phyloP scores from a whole-genome alignment of 2,797 vertebrate species.

The Pteropus rufus region DNA sequence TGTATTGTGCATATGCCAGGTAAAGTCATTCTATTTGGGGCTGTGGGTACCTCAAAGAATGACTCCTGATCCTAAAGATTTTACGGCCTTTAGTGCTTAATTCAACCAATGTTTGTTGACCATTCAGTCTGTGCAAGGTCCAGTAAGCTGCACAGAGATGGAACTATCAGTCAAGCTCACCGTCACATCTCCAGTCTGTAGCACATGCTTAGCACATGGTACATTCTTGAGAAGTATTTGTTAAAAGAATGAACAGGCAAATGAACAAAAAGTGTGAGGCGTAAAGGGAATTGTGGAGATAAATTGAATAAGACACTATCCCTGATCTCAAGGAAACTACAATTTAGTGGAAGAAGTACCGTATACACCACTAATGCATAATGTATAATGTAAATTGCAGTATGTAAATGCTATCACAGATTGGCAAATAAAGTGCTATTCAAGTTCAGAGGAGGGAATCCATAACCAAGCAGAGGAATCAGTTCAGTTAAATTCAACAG shows the following conservation, averaged over 20 bases:
- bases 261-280: not conserved
- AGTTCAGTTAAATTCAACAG: not conserved
- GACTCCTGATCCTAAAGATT: not conserved
- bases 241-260: not conserved
- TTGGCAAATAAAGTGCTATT: not conserved
- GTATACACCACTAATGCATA: not conserved
- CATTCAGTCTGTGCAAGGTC: not conserved
- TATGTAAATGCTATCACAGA: not conserved
- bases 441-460: not conserved
- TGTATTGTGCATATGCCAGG: not conserved
- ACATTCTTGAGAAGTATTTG: not conserved
- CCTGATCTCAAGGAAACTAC: not conserved
- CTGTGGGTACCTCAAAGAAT: not conserved
- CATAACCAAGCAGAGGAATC: not conserved
- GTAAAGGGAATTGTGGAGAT: not conserved
- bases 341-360: not conserved
- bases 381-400: not conserved
- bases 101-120: not conserved
- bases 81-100: not conserved
- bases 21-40: not conserved
- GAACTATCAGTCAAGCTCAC: not conserved
- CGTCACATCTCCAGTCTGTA: not conserved
- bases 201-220: not conserved
- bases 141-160: not conserved
- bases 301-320: not conserved